Base-by-base conservation (phyloP, 2,888 invertebrate genomes). In the Blera fallax region DNA sequence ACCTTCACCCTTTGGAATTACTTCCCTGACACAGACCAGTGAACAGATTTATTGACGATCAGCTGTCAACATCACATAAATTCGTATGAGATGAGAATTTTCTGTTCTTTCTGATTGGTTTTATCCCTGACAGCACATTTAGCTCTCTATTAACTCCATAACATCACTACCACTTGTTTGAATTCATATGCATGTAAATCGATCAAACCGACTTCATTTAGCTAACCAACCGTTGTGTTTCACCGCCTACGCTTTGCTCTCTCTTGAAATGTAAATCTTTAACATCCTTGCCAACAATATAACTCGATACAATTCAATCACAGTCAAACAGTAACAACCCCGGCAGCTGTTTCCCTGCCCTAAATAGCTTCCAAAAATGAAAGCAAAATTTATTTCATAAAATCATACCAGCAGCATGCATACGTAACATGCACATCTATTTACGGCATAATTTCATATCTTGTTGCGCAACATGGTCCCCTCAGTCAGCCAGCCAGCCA, bases 391-490 rank as follows among this genome's bases (percentile, higher is more conserved):
- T 60, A 83, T 78, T 72, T 67, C 72, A 72, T 72, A 45, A 48
- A 72, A 72, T 78, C 65, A 24, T 37, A 65, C 77, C 32, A 29
- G 18, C 56, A 32, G 60, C 62, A 21, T 45, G 16, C 45, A 34
- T 48, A 37, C 37, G 60, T 40, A 84, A 74, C 70, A 58, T 74
- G 81, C 65, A 81, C 52, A 65, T 76, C 69, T 74, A 76, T 84
- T 84, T 74, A 64, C 79, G 62, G 62, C 43, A 79, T 80, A 76
- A 80, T 80, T 80, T 70, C 80, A 80, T 80, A 84, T 78, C 65
- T 72, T 69, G 62, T 62, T 84, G 83, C 83, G 79, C 69, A 84
- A 79, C 73, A 70, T 56, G 54, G 16, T 45, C 77, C 72, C 40
- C 43, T 62, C 18, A 37, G 54, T 60, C 54, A 24, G 14, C 29